A percentile compares a stretch with the other conserved stretches of the same genome.
Evolutionary conservation across 2,888 invertebrate species (phyloP).

Genomic region (Drosophila monieri): DNA sequence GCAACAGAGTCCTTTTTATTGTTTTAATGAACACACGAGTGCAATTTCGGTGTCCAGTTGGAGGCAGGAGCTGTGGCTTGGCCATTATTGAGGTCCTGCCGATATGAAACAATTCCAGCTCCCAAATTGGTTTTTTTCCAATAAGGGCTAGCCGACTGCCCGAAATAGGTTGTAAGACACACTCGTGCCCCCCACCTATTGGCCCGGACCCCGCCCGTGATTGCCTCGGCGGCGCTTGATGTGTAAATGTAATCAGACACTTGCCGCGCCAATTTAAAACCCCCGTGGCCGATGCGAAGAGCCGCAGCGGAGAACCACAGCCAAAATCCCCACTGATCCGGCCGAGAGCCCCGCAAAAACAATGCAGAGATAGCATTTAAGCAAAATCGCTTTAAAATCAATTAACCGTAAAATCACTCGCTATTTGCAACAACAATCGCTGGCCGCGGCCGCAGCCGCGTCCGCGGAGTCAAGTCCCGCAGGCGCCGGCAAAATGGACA

Average conservation of each 20-base stretch:
- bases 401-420: conserved; percentile 84
- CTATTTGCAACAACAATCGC: conserved; percentile 70
- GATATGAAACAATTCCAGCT: conserved; percentile 43
- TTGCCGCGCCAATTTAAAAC: conserved; percentile 3
- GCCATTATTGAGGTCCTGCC: conserved; percentile 24
- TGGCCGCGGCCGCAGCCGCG: background rate
- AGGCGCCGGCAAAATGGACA: conserved; percentile 39
- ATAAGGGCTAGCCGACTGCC: background rate
- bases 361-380: conserved; percentile 77
- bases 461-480: conserved; percentile 11
- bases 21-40: conserved; percentile 75
- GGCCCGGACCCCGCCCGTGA: no score
- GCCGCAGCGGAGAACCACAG: background rate
- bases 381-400: conserved; percentile 83
- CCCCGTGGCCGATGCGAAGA: background rate
- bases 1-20: conserved; percentile 62
- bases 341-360: conserved; percentile 33
- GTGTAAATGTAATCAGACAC: conserved; percentile 18
- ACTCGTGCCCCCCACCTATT: no score
- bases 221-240: background rate
- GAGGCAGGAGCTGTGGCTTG: conserved; percentile 1
- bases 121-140: background rate
- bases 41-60: conserved; percentile 46
- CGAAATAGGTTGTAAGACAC: no score
- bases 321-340: conserved; percentile 3